These are phyloP conservation scores for Marmota flaviventris DNA, from an alignment of 2,113 vertebrate genomes.

Conservation along the genomic window DNA sequence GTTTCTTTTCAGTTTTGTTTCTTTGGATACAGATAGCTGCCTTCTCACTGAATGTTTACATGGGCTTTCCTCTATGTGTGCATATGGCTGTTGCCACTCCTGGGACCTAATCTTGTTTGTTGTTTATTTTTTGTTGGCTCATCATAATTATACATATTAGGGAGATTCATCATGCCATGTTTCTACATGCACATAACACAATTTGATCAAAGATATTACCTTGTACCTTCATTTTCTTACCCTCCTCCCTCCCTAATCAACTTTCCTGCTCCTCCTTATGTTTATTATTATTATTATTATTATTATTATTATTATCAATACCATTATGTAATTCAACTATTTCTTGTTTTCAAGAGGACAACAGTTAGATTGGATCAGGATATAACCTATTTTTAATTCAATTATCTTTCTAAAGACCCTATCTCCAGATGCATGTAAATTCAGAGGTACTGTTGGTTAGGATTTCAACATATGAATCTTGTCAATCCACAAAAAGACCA, in stretches of 20 bases:
- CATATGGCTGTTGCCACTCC: not conserved
- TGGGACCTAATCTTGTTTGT: not conserved
- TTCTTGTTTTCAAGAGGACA: no score
- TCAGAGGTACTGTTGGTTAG: not conserved
- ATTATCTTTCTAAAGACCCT: not conserved
- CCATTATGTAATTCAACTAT: no score
- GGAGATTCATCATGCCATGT: no score
- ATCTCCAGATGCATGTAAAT: not conserved
- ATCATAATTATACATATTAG: no score
- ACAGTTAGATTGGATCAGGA: not conserved
- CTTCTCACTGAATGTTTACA: not conserved
- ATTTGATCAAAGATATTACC: no score
- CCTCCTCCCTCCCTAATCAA: no score
- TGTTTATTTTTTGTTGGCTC: no score
- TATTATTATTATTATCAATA: no score
- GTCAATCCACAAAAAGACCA: not conserved
- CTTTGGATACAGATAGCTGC: not conserved
- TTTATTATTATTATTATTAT: no score
- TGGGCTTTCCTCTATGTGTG: not conserved
- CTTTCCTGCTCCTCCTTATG: no score
- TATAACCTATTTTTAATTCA: not conserved
- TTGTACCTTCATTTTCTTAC: no score
- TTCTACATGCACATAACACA: no score
- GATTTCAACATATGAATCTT: not conserved
- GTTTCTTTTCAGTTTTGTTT: not conserved